phyloP scores from a whole-genome alignment of 2,113 vertebrate species.

The Penelope pileata region DNA sequence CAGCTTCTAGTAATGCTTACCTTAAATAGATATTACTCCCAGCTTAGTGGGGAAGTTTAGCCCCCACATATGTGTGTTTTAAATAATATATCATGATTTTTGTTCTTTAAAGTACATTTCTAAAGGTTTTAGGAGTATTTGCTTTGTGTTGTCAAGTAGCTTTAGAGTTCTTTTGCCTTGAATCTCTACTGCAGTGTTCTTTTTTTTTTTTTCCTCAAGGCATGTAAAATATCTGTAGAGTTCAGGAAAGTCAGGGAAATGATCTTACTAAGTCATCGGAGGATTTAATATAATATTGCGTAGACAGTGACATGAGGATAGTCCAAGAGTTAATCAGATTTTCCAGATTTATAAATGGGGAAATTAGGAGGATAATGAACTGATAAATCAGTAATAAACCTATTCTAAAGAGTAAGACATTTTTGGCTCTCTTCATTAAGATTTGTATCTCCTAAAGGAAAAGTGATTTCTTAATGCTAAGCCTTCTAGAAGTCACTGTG shows the following conservation, averaged over 20 bases:
- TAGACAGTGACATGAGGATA: conserved; percentile 70
- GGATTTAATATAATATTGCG: conserved; percentile 63
- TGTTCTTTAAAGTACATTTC: conserved; percentile 7
- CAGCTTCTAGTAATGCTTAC: neutral
- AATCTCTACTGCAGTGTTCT: neutral
- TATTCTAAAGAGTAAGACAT: conserved; percentile 73
- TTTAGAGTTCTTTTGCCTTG: neutral
- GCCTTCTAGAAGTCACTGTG: conserved; percentile 52
- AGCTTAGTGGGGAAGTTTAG: neutral
- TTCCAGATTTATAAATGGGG: conserved; percentile 75
- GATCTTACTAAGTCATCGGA: conserved; percentile 51
- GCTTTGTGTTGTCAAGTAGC: neutral
- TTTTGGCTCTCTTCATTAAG: conserved; percentile 78
- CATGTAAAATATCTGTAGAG: neutral
- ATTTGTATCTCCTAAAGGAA: conserved; percentile 74
- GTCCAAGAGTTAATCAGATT: conserved; percentile 76
- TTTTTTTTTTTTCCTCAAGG: neutral
- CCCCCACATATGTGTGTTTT: neutral
- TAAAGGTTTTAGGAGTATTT: neutral
- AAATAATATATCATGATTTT: neutral
- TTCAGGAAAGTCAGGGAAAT: conserved; percentile 44
- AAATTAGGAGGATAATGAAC: conserved; percentile 80
- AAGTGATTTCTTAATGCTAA: conserved; percentile 70
- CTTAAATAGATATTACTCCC: neutral
- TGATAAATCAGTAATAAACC: conserved; percentile 80